Percentiles rank a stretch among this genome's conserved stretches.
phyloP scores from a whole-genome alignment of 2,797 vertebrate species.

The Melanotaenia pygmaea region DNA sequence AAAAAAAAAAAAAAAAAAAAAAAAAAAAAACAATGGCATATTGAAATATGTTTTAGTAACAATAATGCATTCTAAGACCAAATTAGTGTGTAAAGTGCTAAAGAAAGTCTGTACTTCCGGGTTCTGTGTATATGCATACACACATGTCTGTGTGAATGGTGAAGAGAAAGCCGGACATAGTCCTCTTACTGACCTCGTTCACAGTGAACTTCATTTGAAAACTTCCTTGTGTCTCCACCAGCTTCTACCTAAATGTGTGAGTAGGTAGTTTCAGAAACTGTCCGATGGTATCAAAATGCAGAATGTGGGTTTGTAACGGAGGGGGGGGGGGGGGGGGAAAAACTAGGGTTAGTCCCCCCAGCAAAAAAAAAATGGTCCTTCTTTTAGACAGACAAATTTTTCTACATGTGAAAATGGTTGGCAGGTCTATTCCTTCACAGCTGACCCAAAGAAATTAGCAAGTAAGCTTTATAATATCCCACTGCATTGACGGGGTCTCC shows the following conservation, averaged over 20 bases:
- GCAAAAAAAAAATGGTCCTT: slow-evolving; percentile 94
- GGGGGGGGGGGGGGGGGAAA: slow-evolving; percentile 44
- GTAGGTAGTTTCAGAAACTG: slow-evolving; percentile 92
- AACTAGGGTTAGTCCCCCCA: slow-evolving; percentile 94
- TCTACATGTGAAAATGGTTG: slow-evolving; percentile 98
- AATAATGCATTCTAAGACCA: not conserved
- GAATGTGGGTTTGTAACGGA: slow-evolving; percentile 83
- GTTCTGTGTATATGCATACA: not conserved
- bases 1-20: too few relatives aligned
- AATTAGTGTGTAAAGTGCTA: slow-evolving; percentile 1
- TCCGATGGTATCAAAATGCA: slow-evolving; percentile 92
- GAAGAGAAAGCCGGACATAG: slow-evolving; percentile 49
- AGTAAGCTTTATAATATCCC: slow-evolving; percentile 95
- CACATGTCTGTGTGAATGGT: not conserved
- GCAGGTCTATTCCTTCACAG: slow-evolving; percentile 94
- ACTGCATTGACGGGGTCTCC: slow-evolving; percentile 90
- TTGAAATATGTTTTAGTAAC: not conserved
- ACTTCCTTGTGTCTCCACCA: slow-evolving; percentile 84
- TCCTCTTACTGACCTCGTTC: slow-evolving; percentile 77
- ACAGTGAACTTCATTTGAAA: slow-evolving; percentile 87
- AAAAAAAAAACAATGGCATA: not conserved
- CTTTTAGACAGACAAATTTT: slow-evolving; percentile 98
- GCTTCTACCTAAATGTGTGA: slow-evolving; percentile 92
- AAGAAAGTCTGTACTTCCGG: not conserved
- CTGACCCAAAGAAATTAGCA: slow-evolving; percentile 98